phyloP scores from a whole-genome alignment of 2,797 vertebrate species.

The Lycodopsis pacificus region DNA sequence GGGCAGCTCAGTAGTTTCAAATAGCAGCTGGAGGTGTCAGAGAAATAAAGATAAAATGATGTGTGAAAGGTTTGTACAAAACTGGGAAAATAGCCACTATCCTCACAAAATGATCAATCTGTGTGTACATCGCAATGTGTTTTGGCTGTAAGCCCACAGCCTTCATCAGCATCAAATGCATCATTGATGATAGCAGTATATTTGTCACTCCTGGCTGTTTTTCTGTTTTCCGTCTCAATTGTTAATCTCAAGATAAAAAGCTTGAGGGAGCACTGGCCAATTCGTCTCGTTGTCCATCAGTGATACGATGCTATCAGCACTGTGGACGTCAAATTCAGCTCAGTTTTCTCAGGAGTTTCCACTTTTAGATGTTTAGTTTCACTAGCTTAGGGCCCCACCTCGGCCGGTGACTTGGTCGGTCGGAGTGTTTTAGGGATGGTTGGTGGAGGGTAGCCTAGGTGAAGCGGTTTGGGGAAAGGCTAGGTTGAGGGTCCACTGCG shows the following conservation, averaged over 20 bases:
- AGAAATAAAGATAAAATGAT: constrained; percentile 61
- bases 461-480: too few relatives aligned
- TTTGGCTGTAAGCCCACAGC: constrained; percentile 34
- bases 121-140: constrained; percentile 33
- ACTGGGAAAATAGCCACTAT: constrained; percentile 49
- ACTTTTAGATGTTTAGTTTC: constrained; percentile 22
- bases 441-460: too few relatives aligned
- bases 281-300: constrained; percentile 17
- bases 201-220: constrained; percentile 43
- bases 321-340: constrained; percentile 49
- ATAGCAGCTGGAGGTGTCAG: constrained; percentile 62
- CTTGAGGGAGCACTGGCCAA: constrained; percentile 34
- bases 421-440: too few relatives aligned
- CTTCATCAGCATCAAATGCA: constrained; percentile 43
- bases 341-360: constrained; percentile 3
- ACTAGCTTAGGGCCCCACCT: too few relatives aligned
- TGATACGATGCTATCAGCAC: constrained; percentile 50
- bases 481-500: too few relatives aligned
- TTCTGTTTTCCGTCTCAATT: constrained; percentile 43
- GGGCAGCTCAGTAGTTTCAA: constrained; percentile 55
- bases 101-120: constrained; percentile 50
- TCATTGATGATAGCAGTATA: constrained; percentile 63
- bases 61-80: constrained; percentile 54
- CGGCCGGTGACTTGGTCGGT: too few relatives aligned
- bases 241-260: constrained; percentile 64